phyloP scores from a whole-genome alignment of 2,113 vertebrate species.

The Coracopsis vasa region DNA sequence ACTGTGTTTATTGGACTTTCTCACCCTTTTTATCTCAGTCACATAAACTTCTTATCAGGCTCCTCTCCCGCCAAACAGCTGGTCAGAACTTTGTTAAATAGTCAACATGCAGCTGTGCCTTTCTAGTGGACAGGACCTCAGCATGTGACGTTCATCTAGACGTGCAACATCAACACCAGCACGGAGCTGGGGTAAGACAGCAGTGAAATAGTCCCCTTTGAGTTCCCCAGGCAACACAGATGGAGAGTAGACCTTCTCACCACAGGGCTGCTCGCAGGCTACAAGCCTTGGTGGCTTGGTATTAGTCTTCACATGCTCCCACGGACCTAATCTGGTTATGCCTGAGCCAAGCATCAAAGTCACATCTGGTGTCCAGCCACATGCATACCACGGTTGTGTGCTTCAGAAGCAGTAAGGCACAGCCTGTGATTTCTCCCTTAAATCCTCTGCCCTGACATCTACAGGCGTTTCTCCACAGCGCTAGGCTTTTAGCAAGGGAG shows the following conservation, averaged over 20 bases:
- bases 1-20: background rate
- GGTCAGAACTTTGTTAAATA: background rate
- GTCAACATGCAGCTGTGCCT: background rate
- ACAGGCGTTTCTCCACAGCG: background rate
- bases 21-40: background rate
- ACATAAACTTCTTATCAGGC: background rate
- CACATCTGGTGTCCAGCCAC: background rate
- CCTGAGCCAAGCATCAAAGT: background rate
- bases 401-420: background rate
- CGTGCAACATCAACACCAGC: background rate
- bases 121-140: background rate
- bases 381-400: accelerated
- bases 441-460: background rate
- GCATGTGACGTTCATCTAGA: accelerated
- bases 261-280: background rate
- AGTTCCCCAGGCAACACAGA: background rate
- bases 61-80: background rate
- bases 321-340: background rate
- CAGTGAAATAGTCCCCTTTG: background rate
- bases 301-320: background rate
- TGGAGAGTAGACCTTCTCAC: background rate
- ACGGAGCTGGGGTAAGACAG: background rate
- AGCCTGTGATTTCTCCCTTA: background rate
- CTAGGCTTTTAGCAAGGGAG: background rate
- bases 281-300: background rate